Percentiles rank a stretch among this genome's conserved stretches.
Conservation (phyloP, 2,797 vertebrate species). For the Pipistrellus pygmaeus region DNA sequence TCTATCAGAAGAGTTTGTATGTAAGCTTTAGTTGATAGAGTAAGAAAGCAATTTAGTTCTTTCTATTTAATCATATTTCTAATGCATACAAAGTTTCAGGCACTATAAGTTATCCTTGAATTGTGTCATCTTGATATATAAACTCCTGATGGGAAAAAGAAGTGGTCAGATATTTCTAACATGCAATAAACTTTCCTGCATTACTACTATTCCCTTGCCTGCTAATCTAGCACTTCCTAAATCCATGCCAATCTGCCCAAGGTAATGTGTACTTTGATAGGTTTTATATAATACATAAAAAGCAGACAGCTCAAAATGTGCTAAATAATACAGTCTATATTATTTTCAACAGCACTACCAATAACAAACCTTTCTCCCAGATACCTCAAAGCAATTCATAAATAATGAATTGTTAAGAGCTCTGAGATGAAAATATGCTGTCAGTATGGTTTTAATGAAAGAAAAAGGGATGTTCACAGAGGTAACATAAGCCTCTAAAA, state of each 20-base stretch:
- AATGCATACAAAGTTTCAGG: not conserved
- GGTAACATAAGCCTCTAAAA: not conserved
- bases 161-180: not conserved
- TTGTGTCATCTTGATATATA: not conserved
- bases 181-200: not conserved
- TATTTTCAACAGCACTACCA: slow-evolving; percentile 2
- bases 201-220: not conserved
- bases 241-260: not conserved
- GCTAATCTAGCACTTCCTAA: slow-evolving; percentile 13
- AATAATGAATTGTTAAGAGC: slow-evolving; percentile 56
- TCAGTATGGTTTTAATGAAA: slow-evolving; percentile 51
- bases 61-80: not conserved
- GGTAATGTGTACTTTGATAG: not conserved
- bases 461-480: not conserved
- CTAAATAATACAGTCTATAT: slow-evolving; percentile 44
- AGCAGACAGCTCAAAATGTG: not conserved
- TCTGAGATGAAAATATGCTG: slow-evolving; percentile 39
- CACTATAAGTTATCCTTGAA: not conserved
- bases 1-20: not conserved
- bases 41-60: not conserved
- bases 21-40: not conserved
- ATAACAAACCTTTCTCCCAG: slow-evolving; percentile 33
- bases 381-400: slow-evolving; percentile 14
- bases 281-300: slow-evolving; percentile 52
- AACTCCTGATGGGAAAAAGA: not conserved